Conservation (phyloP, 1,140 invertebrate genomes). For the Pseudomyrmex cubaensis region DNA sequence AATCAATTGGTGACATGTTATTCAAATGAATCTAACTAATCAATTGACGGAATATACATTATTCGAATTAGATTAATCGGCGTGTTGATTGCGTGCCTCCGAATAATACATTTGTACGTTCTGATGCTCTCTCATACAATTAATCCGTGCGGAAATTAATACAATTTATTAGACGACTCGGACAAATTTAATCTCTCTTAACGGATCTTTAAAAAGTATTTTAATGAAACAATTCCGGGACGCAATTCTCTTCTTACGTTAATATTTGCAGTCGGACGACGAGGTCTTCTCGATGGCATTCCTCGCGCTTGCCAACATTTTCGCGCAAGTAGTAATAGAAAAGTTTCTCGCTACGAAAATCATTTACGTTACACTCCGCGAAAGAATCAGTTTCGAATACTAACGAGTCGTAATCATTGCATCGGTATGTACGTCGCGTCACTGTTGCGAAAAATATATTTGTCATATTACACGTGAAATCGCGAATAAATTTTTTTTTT, state of each 20-base stretch:
- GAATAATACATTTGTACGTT: neutral
- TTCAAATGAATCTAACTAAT: neutral
- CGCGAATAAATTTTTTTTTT: neutral
- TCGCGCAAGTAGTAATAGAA: neutral
- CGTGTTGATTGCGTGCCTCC: neutral
- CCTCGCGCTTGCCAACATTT: neutral
- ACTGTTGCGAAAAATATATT: neutral
- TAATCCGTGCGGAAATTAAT: neutral
- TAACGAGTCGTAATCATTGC: constrained; percentile 37
- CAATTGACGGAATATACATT: constrained; percentile 2
- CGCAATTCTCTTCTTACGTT: constrained; percentile 13
- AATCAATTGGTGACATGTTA: too few species aligned
- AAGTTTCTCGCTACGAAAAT: constrained; percentile 30
- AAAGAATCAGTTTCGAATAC: constrained; percentile 25
- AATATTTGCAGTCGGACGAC: constrained; percentile 19
- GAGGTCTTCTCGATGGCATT: neutral
- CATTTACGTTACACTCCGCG: neutral
- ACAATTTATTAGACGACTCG: neutral
- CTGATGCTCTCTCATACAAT: neutral
- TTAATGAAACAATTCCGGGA: constrained; percentile 27
- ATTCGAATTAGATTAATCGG: neutral
- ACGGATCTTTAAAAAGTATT: constrained; percentile 2
- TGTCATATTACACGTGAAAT: neutral
- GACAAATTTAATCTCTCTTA: constrained; percentile 1
- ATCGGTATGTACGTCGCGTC: neutral